Base-by-base conservation (phyloP, 2,797 vertebrate species). In the Yasuhikotakia modesta region DNA sequence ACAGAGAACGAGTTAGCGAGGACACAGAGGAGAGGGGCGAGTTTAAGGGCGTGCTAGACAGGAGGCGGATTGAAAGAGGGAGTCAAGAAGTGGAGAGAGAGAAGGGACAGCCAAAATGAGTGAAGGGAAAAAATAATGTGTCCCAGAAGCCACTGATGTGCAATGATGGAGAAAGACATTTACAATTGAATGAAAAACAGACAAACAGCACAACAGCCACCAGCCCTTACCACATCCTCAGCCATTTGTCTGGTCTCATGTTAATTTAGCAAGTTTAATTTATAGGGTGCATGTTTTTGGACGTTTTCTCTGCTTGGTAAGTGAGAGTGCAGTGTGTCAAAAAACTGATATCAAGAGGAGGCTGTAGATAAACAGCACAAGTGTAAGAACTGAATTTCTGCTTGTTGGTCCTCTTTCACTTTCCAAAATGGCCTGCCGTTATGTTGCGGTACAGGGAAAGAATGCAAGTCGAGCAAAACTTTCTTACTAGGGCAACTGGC, bases 1-100 rank as follows among this genome's bases (percentile, higher is more conserved):
- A 46, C 76, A 82, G 83, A 83, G 27, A 71, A 86, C 89, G 82
- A 83, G 85, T 85, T 85, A 82, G 85, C 65, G 66, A 73, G 70
- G 39, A 74, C 39, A 73, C 55, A 0, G 58, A 55, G 60, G 35
- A 78, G 57, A 66, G 71, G 73, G 70, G 64, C 24, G 55, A 66
- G 58, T 73, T 58, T 55, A 73, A 81, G 68, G 79, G 61, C 24
- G 76, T 72, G 75, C 66, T 58, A 16, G 69, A 60, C 65, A 68
- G n/a, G 45, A 65, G 69, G 63, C 39, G 82, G 76, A 4, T 7
- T 70, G 73, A 83, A 81, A 66, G 76, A 64, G 52, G 66, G 60
- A 81, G 63, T 79, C 30, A 27, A 64, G 55, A 65, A 43, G 72
- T 69, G 70, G 71, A 55, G 53, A 48, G 50, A 46, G 21, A 76